Evolutionary conservation across 1,140 invertebrate species (phyloP).

Genomic region (Diprion similis): DNA sequence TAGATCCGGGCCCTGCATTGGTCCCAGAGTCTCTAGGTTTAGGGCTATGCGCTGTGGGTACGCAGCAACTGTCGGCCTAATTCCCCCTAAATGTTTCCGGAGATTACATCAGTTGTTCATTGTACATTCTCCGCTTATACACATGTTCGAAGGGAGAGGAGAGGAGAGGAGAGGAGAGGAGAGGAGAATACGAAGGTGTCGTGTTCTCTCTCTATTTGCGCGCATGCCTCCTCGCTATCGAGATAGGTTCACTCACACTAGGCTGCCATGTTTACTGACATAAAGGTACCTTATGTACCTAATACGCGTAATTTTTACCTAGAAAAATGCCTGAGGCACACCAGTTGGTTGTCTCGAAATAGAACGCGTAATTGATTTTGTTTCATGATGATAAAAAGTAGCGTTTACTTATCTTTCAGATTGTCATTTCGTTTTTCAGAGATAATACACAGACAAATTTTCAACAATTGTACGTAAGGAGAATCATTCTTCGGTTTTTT

Average conservation of each 20-base stretch:
- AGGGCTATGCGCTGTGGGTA: slow-evolving; percentile 41
- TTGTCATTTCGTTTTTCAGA: no score
- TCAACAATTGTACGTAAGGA: no score
- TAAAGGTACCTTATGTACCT: neutral
- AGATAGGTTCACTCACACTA: neutral
- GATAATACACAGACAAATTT: no score
- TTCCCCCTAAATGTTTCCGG: slow-evolving; percentile 59
- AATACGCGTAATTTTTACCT: neutral
- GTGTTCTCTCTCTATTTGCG: neutral
- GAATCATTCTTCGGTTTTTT: no score
- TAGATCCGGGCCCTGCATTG: neutral
- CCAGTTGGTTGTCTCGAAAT: no score
- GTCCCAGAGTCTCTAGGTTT: neutral
- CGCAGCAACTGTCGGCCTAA: slow-evolving; percentile 58
- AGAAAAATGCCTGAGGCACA: no score
- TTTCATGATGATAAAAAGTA: no score
- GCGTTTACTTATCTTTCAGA: no score
- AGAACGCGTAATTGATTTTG: no score
- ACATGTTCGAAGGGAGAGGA: slow-evolving; percentile 2
- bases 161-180: no score
- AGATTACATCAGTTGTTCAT: slow-evolving; percentile 60
- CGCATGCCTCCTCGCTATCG: neutral
- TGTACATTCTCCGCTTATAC: slow-evolving; percentile 34
- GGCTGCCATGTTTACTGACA: neutral
- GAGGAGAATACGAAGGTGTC: no score